Base-by-base conservation (phyloP, 2,113 vertebrate species). In the Datnioides undecimradiatus region DNA sequence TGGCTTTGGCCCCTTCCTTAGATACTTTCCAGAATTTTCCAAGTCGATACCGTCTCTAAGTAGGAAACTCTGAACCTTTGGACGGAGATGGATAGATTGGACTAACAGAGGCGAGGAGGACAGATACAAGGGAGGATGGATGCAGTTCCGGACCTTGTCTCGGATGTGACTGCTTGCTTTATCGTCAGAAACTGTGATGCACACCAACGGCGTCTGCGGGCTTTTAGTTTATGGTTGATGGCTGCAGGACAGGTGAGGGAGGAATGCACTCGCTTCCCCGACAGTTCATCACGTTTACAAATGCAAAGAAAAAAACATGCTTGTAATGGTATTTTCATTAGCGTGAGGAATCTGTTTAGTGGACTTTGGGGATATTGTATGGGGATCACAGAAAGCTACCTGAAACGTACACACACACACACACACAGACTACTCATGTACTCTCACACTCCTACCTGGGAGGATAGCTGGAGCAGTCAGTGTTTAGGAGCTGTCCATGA, bases 401-500 rank as follows among this genome's bases (percentile, higher is more conserved):
- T 55, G 34, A 41, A 65, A 43, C 34, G n/a, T 4, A 40, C 63
- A 27, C 66, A 55, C 43, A 68, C 60, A 25, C 33, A n/a, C n/a
- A 63, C 63, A 78, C 12, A 68, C 16, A 45, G 38, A 58, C 29
- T 23, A 46, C 46, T 36, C 25, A 29, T 31, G 36, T 34, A 72
- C 21, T 54, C 29, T 46, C 43, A 55, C 55, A 67, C 34, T 65
- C 64, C n/a, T 74, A 76, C 78, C 81, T 85, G 69, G 69, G 52
- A 78, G 73, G 68, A 77, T 70, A 41, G 55, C 49, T 72, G 71
- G 23, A 78, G 54, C 66, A 45, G 74, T 66, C 80, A 8, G 21
- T 17, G 69, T 78, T 82, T 65, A 76, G 70, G 83, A 86, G 84
- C 84, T 89, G 90, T 83, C 58, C 40, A 49, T 90, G 76, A 90